Conservation (phyloP, 2,113 vertebrate genomes). For the Tursiops truncatus region DNA sequence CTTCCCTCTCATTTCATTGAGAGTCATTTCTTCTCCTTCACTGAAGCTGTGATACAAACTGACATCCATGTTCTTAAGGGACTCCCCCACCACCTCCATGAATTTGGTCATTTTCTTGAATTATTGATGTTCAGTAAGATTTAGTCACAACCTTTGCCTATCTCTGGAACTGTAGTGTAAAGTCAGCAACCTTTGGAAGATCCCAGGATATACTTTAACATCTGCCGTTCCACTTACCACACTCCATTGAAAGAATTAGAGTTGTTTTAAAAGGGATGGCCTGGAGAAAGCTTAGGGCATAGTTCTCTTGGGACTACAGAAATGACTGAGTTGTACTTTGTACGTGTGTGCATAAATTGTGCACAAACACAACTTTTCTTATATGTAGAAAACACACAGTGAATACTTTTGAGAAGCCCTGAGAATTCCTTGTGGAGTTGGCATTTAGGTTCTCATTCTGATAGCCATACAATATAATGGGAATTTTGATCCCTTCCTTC, state of each 20-base stretch:
- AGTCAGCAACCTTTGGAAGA: conserved; percentile 60
- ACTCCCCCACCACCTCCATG: conserved; percentile 19
- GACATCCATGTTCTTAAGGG: conserved; percentile 58
- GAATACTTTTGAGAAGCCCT: conserved; percentile 78
- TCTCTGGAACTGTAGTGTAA: conserved; percentile 52
- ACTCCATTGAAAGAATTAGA: conserved; percentile 72
- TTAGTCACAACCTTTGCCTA: conserved; percentile 56
- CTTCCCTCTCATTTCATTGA: background rate
- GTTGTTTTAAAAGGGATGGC: conserved; percentile 75
- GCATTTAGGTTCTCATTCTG: conserved; percentile 71
- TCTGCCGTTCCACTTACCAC: conserved; percentile 64
- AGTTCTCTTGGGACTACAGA: conserved; percentile 71
- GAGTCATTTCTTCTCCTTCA: background rate
- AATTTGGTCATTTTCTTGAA: conserved; percentile 69
- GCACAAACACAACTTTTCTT: conserved; percentile 63
- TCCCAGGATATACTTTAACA: conserved; percentile 69
- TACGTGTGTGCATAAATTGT: conserved; percentile 30
- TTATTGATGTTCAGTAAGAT: conserved; percentile 73
- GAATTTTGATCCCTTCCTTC: conserved; percentile 70
- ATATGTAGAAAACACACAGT: conserved; percentile 66
- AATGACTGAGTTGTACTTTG: conserved; percentile 61
- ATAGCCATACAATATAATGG: conserved; percentile 62
- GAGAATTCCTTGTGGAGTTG: conserved; percentile 73
- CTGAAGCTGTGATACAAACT: conserved; percentile 48
- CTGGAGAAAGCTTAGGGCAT: conserved; percentile 78